Base-by-base conservation (phyloP, 2,888 invertebrate species). In the Neoscelio sp. region DNA sequence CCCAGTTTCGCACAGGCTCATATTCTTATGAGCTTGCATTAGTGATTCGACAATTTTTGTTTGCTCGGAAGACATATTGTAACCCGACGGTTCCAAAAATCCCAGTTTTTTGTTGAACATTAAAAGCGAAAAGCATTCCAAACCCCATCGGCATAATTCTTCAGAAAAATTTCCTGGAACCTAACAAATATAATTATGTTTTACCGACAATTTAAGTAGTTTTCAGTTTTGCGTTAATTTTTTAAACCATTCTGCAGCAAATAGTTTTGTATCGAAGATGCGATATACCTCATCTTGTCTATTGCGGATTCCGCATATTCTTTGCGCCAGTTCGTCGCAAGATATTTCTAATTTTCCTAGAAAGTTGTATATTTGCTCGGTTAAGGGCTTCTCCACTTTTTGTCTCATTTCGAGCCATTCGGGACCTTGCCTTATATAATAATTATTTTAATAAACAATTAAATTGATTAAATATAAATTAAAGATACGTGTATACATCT, bases 1-100 rank as follows among this genome's bases (percentile, higher is more conserved):
- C 0, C 94, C 94, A 3, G 92, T 92, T 85, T 94, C 94, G 84
- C 94, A 94, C 78, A 92, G 92, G 44, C 92, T 89, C 67, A 94
- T 92, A 2, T 94, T 93, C 0, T 92, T 91, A 0, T 93, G 93
- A 0, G 94, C 94, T 15, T 91, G 91, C 26, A 88, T 90, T 40
- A 94, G 85, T 12, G 93, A 92, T 54, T 93, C 92, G 80, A 94
- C 91, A 62, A 94, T 89, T 90, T 92, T 92, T 0, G 92, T 91
- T 76, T 92, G 91, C 82, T 94, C 94, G 8, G 92, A 91, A 86
- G 92, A 85, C 85, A 92, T 80, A 88, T 92, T 91, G 84, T 92
- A 75, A 86, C 91, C 86, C 82, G 86, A 81, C 83, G 92, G 58
- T 88, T 93, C 91, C 40, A 94, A 88, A 87, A 94, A 94, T 0